phyloP scores from a whole-genome alignment of 2,113 vertebrate species.

The Chaetodon trifascialis region DNA sequence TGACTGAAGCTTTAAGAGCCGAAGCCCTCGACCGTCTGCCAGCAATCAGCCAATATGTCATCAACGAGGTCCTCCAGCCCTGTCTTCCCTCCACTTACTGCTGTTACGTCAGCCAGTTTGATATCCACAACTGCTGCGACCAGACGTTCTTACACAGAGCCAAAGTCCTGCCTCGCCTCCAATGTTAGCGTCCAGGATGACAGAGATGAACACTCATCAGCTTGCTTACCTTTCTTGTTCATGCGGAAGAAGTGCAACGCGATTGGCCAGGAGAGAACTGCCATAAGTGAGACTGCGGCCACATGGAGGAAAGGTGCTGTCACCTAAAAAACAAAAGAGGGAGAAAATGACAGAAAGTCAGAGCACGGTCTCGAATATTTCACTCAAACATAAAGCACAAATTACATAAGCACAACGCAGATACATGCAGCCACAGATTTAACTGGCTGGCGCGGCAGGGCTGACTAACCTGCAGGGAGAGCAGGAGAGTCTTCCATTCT shows the following conservation, averaged over 20 bases:
- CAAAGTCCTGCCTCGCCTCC: not conserved
- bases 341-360: not conserved
- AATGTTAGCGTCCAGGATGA: not conserved
- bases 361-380: not conserved
- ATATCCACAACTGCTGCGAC: not conserved
- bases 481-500: slow-evolving; percentile 87
- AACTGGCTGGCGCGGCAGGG: not conserved
- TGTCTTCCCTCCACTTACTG: not conserved
- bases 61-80: not conserved
- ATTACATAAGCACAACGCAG: not conserved
- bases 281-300: slow-evolving; percentile 85
- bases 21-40: not conserved
- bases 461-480: slow-evolving; percentile 88
- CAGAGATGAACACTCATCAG: not conserved
- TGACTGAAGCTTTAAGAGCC: not conserved
- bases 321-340: slow-evolving; percentile 76
- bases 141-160: not conserved
- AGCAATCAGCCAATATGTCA: not conserved
- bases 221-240: slow-evolving; percentile 84
- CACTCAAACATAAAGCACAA: not conserved
- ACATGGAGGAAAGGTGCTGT: slow-evolving; percentile 91
- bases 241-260: slow-evolving; percentile 89
- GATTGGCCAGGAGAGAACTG: slow-evolving; percentile 89
- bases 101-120: not conserved
- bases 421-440: not conserved